These are phyloP conservation scores for Apodemia hepburni DNA, from an alignment of 2,888 invertebrate species.

Conservation along the genomic window DNA sequence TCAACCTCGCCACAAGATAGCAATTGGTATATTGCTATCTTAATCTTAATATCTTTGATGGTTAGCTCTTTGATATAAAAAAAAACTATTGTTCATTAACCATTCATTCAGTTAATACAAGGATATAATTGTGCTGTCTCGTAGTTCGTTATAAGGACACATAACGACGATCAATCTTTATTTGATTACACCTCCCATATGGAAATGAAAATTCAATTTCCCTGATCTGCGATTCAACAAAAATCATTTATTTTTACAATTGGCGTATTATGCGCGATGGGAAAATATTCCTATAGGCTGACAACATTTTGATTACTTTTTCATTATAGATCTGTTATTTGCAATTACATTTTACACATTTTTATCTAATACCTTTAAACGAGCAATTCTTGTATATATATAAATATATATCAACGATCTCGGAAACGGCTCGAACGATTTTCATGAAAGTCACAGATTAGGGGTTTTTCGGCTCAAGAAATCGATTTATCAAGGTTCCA, in stretches of 20 bases:
- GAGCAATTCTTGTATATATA: too few relatives aligned
- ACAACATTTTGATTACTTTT: background rate
- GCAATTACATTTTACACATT: background rate
- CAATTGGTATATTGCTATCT: too few relatives aligned
- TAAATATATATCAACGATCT: too few relatives aligned
- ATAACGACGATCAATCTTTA: slow-evolving; percentile 2
- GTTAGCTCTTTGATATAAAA: too few relatives aligned
- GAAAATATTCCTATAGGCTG: background rate
- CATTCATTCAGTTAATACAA: background rate
- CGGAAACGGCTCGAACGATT: too few relatives aligned
- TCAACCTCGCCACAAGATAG: too few relatives aligned
- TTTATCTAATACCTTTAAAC: too few relatives aligned
- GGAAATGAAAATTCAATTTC: slow-evolving; percentile 14
- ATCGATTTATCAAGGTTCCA: too few relatives aligned
- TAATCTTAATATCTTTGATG: too few relatives aligned
- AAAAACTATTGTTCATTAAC: background rate
- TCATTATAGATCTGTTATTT: background rate
- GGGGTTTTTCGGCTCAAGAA: too few relatives aligned
- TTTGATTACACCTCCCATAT: slow-evolving; percentile 7
- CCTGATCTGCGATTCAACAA: slow-evolving; percentile 14
- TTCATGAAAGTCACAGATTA: too few relatives aligned
- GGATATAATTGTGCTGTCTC: background rate
- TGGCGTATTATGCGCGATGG: slow-evolving; percentile 2
- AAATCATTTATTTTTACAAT: slow-evolving; percentile 11
- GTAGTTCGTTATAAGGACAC: background rate